These are phyloP conservation scores for Pogonomyrmex barbatus DNA, from an alignment of 1,140 invertebrate genomes.

Conservation along the genomic window DNA sequence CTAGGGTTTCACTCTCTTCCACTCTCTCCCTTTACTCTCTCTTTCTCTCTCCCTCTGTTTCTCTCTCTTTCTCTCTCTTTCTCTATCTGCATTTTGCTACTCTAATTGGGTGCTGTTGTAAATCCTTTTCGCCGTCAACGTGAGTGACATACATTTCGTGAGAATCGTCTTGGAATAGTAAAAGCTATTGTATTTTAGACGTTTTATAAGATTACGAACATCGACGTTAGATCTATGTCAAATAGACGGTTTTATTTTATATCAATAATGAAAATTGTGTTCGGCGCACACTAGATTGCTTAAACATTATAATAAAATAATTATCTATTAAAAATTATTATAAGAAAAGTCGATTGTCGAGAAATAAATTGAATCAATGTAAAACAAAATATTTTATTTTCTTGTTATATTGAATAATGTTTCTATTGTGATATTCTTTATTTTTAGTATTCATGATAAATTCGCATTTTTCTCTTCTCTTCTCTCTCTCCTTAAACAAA, in stretches of 20 bases:
- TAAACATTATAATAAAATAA: background rate
- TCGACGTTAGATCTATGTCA: background rate
- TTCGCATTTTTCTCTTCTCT: background rate
- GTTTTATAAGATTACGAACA: background rate
- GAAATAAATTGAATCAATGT: background rate
- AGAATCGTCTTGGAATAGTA: conserved; percentile 2
- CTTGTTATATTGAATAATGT: background rate
- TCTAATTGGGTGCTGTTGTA: conserved; percentile 69
- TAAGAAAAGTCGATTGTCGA: background rate
- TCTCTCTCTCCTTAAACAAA: background rate
- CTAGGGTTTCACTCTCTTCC: conserved; percentile 50
- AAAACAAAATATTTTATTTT: background rate
- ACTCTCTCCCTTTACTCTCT: background rate
- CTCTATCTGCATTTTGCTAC: conserved; percentile 34
- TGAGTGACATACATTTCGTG: conserved; percentile 50
- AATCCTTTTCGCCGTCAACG: conserved; percentile 35
- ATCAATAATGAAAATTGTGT: background rate
- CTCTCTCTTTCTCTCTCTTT: background rate
- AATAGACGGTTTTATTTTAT: background rate
- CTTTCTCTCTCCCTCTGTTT: background rate
- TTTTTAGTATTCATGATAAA: background rate
- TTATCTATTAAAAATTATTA: conserved; percentile 5
- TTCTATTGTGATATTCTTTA: background rate
- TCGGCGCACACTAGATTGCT: background rate
- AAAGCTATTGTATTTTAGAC: conserved; percentile 6